These are phyloP conservation scores for Barypeithes pellucidus DNA, from an alignment of 2,888 invertebrate species.

Conservation along the genomic window DNA sequence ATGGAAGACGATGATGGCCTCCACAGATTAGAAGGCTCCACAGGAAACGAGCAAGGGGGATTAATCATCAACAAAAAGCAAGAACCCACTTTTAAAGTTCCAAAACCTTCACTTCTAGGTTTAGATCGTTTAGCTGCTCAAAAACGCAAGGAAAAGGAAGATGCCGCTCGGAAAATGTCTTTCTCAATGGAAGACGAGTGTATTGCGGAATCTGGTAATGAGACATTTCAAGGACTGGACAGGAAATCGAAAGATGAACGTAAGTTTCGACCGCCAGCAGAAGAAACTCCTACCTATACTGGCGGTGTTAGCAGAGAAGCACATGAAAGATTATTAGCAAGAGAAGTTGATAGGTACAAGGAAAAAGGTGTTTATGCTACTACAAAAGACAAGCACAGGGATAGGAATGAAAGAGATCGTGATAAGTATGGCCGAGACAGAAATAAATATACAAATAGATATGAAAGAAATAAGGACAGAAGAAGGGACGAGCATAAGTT, in stretches of 20 bases:
- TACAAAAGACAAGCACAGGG: constrained; percentile 72
- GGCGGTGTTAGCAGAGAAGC: constrained; percentile 92
- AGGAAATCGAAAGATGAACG: constrained; percentile 65
- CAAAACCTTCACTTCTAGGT: constrained; percentile 84
- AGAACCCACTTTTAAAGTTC: constrained; percentile 81
- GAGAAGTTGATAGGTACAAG: constrained; percentile 74
- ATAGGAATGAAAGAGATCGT: constrained; percentile 56
- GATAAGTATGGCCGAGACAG: constrained; percentile 59
- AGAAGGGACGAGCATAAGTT: constrained; percentile 62
- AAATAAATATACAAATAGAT: constrained; percentile 65
- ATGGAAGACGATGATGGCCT: constrained; percentile 73
- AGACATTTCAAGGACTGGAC: constrained; percentile 54
- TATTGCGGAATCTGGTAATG: constrained; percentile 65
- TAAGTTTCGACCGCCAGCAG: constrained; percentile 84
- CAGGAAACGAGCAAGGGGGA: constrained; percentile 76
- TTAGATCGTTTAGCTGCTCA: constrained; percentile 89
- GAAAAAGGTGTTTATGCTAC: constrained; percentile 83
- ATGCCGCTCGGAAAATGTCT: constrained; percentile 78
- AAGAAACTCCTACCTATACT: constrained; percentile 95
- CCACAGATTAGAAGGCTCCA: constrained; percentile 82
- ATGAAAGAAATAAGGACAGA: constrained; percentile 64
- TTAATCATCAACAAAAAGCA: constrained; percentile 80
- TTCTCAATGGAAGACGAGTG: constrained; percentile 71
- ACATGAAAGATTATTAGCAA: constrained; percentile 80
- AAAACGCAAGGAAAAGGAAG: constrained; percentile 77